phyloP scores from a whole-genome alignment of 2,113 vertebrate genomes.

The Coryphaenoides rupestris region DNA sequence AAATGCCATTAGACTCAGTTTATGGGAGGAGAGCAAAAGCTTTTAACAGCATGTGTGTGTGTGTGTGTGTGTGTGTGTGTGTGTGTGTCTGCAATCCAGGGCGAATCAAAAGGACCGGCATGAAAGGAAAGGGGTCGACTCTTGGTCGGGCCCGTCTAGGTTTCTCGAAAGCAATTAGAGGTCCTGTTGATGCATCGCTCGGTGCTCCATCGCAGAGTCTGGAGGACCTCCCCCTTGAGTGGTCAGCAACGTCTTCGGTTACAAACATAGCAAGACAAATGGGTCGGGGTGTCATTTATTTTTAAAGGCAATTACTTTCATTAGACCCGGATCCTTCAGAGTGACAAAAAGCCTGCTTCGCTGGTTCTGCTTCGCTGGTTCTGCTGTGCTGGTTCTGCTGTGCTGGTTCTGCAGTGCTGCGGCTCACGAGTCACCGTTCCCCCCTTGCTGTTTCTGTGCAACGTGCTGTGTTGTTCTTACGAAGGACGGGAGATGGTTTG shows the following conservation, averaged over 20 bases:
- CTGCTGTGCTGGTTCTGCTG: no score
- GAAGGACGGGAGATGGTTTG: slow-evolving; percentile 41
- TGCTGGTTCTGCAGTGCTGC: slow-evolving; percentile 28
- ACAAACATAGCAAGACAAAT: slow-evolving; percentile 43
- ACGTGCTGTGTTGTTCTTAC: slow-evolving; percentile 37
- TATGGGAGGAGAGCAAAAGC: slow-evolving; percentile 51
- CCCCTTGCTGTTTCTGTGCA: no score
- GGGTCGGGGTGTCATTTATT: slow-evolving; percentile 44
- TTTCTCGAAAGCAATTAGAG: slow-evolving; percentile 67
- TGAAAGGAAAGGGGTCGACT: slow-evolving; percentile 49
- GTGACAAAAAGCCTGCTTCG: no score
- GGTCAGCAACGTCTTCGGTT: slow-evolving; percentile 48
- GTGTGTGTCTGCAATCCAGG: slow-evolving; percentile 51
- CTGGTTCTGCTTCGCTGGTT: no score
- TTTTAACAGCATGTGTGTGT: slow-evolving; percentile 66
- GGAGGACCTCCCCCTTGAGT: slow-evolving; percentile 16
- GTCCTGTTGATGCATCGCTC: slow-evolving; percentile 38
- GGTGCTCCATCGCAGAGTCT: slow-evolving; percentile 31
- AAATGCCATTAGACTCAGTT: slow-evolving; percentile 57
- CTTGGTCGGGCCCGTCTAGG: slow-evolving; percentile 52
- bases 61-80: no score
- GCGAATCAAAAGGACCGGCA: slow-evolving; percentile 56
- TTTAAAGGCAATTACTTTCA: slow-evolving; percentile 55
- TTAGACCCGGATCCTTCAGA: slow-evolving; percentile 57
- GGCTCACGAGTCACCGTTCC: slow-evolving; percentile 54